Evolutionary conservation across 1,140 invertebrate species (phyloP).

Genomic region (Heliothis virescens): DNA sequence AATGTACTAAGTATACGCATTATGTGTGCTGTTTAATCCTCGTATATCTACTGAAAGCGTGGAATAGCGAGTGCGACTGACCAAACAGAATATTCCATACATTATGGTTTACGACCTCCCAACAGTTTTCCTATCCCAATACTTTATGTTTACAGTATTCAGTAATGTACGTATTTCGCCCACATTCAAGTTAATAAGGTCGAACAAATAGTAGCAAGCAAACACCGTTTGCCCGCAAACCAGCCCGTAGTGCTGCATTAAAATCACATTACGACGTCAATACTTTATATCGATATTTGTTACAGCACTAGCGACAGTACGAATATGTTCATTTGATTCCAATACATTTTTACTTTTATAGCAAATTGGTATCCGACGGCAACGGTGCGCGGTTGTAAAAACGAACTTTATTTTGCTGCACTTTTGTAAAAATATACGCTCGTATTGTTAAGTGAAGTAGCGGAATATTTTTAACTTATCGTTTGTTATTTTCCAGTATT

Average conservation of each 20-base stretch:
- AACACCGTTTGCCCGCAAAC: slow-evolving; percentile 44
- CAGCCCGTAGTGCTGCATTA: slow-evolving; percentile 54
- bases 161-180: slow-evolving; percentile 28
- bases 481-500: slow-evolving; percentile 29
- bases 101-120: background rate
- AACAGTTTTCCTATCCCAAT: background rate
- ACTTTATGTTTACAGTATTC: slow-evolving; percentile 9
- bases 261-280: slow-evolving; percentile 52
- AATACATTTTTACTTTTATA: slow-evolving; percentile 49
- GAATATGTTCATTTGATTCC: slow-evolving; percentile 49
- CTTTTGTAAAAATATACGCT: slow-evolving; percentile 37
- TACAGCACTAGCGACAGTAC: slow-evolving; percentile 38
- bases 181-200: slow-evolving; percentile 29
- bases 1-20: too few species aligned
- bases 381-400: slow-evolving; percentile 31
- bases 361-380: slow-evolving; percentile 33
- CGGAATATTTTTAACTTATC: slow-evolving; percentile 31
- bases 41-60: too few species aligned
- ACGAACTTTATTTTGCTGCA: slow-evolving; percentile 23
- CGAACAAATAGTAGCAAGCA: slow-evolving; percentile 26
- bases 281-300: slow-evolving; percentile 52
- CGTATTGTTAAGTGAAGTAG: slow-evolving; percentile 32
- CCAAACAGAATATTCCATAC: background rate
- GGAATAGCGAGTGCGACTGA: too few species aligned
- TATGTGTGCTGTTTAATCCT: too few species aligned